These are phyloP conservation scores for Diorhabda carinulata DNA, from an alignment of 1,140 invertebrate species.

Conservation along the genomic window DNA sequence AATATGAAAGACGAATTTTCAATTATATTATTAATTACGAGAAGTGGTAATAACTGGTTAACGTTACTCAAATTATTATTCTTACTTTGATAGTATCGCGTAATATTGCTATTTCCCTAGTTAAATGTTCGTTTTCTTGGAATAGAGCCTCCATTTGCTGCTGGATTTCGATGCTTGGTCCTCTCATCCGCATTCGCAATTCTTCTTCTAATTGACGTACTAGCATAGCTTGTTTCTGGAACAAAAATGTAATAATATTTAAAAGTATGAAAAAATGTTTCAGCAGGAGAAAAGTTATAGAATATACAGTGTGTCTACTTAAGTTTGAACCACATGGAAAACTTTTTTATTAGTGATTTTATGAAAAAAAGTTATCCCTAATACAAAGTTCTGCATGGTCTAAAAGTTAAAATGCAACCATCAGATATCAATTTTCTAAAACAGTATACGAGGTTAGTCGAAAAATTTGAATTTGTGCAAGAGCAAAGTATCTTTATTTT, in stretches of 20 bases:
- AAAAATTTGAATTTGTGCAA: not conserved
- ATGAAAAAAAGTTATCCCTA: not conserved
- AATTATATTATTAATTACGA: too few relatives aligned
- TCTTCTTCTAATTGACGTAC: slow-evolving; percentile 92
- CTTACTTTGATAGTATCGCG: slow-evolving; percentile 89
- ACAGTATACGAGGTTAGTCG: not conserved
- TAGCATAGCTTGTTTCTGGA: slow-evolving; percentile 92
- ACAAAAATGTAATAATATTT: slow-evolving; percentile 16
- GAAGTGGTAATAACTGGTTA: too few relatives aligned
- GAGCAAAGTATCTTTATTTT: not conserved
- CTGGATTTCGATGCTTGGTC: slow-evolving; percentile 83
- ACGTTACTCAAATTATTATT: not conserved
- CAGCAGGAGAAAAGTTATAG: too few relatives aligned
- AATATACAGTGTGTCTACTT: not conserved
- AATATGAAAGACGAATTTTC: too few relatives aligned
- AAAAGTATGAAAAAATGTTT: not conserved
- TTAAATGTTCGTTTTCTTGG: slow-evolving; percentile 91
- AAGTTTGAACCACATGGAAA: not conserved
- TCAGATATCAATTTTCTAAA: not conserved
- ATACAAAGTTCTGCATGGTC: not conserved
- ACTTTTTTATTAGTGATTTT: not conserved
- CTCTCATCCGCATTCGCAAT: slow-evolving; percentile 75
- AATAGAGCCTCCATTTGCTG: slow-evolving; percentile 89
- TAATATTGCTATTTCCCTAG: slow-evolving; percentile 90
- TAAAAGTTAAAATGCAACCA: not conserved